These are phyloP conservation scores for Strigamia crassipes DNA, from an alignment of 2,888 invertebrate genomes.

Conservation along the genomic window DNA sequence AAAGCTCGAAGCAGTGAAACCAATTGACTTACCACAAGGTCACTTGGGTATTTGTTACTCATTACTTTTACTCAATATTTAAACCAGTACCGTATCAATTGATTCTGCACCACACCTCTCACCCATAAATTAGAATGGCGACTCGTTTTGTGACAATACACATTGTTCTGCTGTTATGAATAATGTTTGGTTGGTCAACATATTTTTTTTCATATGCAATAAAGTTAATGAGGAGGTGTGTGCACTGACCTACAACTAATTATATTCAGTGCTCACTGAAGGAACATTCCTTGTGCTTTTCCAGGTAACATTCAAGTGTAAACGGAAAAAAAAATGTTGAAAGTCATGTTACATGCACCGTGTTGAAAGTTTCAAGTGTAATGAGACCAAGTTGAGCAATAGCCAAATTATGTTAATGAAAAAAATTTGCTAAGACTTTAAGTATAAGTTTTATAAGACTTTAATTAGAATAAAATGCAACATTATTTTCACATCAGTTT, in stretches of 20 bases:
- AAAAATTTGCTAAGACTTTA: not conserved
- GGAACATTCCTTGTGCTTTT: not conserved
- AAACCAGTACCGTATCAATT: too few relatives aligned
- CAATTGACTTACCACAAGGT: not conserved
- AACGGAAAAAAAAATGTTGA: not conserved
- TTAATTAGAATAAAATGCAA: not conserved
- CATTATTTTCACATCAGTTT: not conserved
- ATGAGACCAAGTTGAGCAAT: not conserved
- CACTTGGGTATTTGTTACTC: not conserved
- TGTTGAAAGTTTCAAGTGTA: not conserved
- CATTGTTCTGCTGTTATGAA: conserved; percentile 4
- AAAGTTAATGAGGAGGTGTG: not conserved
- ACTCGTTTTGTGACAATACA: not conserved
- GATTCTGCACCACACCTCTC: not conserved
- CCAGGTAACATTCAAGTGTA: not conserved
- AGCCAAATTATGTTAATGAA: not conserved
- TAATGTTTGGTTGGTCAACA: not conserved
- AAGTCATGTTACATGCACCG: not conserved
- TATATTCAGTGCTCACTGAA: conserved; percentile 2
- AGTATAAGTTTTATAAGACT: not conserved
- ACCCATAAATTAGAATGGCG: not conserved
- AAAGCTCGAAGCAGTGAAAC: not conserved
- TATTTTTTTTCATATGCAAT: conserved; percentile 3
- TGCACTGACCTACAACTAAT: conserved; percentile 10
- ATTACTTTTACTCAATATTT: not conserved